Evolutionary conservation across 30 jellyfish, hydroid and myxozoan species (phyloP).

Genomic region (Nemopilema nomurai): DNA sequence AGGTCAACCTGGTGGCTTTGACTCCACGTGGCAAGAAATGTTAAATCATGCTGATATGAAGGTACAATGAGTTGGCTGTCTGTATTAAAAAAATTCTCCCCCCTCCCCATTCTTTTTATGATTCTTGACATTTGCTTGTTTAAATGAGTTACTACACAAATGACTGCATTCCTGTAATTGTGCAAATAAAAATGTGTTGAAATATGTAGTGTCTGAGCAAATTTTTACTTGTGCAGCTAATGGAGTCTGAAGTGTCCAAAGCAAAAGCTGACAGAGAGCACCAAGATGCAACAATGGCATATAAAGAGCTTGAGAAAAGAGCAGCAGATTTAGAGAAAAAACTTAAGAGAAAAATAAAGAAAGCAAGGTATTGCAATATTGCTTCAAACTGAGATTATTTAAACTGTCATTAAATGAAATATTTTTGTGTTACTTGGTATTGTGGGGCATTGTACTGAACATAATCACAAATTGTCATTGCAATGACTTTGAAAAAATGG

Average conservation of each 20-base stretch:
- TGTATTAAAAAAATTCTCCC: too few relatives aligned
- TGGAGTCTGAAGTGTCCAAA: slow-evolving; percentile 87
- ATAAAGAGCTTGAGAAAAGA: slow-evolving; percentile 74
- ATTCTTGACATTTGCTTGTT: too few relatives aligned
- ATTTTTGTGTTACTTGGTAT: too few relatives aligned
- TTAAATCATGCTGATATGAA: slow-evolving; percentile 92
- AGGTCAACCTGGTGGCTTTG: slow-evolving; percentile 82
- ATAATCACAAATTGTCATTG: too few relatives aligned
- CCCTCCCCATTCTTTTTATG: too few relatives aligned
- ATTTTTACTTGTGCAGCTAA: slow-evolving; percentile 40
- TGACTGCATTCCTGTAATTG: too few relatives aligned
- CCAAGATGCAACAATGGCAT: slow-evolving; percentile 90
- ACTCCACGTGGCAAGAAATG: slow-evolving; percentile 99
- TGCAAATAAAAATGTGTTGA: too few relatives aligned
- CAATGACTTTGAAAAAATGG: too few relatives aligned
- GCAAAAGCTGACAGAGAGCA: slow-evolving; percentile 71
- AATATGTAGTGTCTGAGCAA: not conserved
- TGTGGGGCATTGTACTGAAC: too few relatives aligned
- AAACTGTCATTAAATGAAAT: too few relatives aligned
- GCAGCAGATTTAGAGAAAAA: slow-evolving; percentile 74
- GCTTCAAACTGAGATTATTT: too few relatives aligned
- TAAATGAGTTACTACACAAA: not conserved
- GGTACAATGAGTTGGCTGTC: slow-evolving; percentile 31
- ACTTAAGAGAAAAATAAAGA: slow-evolving; percentile 66
- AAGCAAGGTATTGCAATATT: slow-evolving; percentile 85